Percentiles rank a stretch among this genome's conserved stretches.
Evolutionary conservation across 1,140 invertebrate species (phyloP).

Genomic region (Neodiprion virginianus): DNA sequence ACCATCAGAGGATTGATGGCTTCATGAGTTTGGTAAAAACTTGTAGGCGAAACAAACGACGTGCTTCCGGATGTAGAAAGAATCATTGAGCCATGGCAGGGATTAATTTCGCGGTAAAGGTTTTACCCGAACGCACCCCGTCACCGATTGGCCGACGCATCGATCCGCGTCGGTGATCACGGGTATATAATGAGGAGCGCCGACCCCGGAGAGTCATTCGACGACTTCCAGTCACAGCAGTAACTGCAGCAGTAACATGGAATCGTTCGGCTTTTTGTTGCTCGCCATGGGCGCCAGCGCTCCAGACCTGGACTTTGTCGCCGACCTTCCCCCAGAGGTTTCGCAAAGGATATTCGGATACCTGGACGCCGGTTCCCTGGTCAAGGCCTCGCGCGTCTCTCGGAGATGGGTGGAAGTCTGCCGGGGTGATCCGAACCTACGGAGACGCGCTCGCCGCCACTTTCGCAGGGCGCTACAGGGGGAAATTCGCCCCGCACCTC

Average conservation of each 20-base stretch:
- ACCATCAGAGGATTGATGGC: too few relatives aligned
- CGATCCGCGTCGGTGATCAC: neutral
- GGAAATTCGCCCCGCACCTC: neutral
- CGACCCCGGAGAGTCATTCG: neutral
- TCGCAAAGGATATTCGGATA: slow-evolving; percentile 7
- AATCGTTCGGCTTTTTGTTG: slow-evolving; percentile 5
- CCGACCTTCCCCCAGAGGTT: slow-evolving; percentile 2
- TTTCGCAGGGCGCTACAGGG: neutral
- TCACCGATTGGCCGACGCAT: neutral
- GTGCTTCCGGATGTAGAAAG: too few relatives aligned
- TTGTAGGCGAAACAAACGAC: too few relatives aligned
- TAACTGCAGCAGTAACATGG: neutral
- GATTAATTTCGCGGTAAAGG: too few relatives aligned
- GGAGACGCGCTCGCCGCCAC: slow-evolving; percentile 2
- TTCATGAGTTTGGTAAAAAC: too few relatives aligned
- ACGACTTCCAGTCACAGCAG: neutral
- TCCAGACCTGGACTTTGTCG: neutral
- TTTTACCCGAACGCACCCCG: too few relatives aligned
- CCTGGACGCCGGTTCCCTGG: neutral
- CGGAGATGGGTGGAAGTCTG: neutral
- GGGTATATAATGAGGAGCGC: neutral
- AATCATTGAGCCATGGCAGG: too few relatives aligned
- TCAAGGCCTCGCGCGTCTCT: neutral
- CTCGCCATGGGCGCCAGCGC: neutral
- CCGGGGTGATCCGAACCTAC: neutral